Evolutionary conservation across 2,113 vertebrate species (phyloP).

Genomic region (Lota lota): DNA sequence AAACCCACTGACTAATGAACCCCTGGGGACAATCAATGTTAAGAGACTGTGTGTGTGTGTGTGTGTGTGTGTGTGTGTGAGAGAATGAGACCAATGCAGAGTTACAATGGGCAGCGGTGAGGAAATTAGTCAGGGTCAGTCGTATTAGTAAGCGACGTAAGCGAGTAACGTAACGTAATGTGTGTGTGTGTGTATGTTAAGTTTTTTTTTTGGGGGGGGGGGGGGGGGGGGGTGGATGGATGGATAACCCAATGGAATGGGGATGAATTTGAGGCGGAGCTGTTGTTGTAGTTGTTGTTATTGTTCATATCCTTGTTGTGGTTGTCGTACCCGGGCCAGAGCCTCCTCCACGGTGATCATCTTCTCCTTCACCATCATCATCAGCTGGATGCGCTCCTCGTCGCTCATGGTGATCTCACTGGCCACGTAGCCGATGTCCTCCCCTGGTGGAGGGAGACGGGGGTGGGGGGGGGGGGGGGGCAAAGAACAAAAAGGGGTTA

Average conservation of each 20-base stretch:
- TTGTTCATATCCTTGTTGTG: too few relatives aligned
- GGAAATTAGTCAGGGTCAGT: conserved; percentile 65
- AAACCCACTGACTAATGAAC: conserved; percentile 30
- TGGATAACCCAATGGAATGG: not conserved
- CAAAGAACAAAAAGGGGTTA: too few relatives aligned
- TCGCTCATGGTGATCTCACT: conserved; percentile 99
- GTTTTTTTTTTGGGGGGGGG: too few relatives aligned
- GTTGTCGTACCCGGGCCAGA: conserved; percentile 85
- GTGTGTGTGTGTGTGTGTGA: conserved; percentile 12
- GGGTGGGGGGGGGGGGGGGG: too few relatives aligned
- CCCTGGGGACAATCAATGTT: conserved; percentile 14
- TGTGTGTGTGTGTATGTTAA: conserved; percentile 5
- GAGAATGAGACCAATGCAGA: conserved; percentile 22
- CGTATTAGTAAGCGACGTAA: conserved; percentile 64
- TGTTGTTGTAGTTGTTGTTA: not conserved
- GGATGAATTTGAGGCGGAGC: not conserved
- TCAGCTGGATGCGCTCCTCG: conserved; percentile 94
- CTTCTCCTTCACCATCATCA: conserved; percentile 99
- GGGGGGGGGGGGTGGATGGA: not conserved
- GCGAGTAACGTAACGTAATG: conserved; percentile 6
- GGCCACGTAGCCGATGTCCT: conserved; percentile 94
- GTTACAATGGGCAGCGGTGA: conserved; percentile 26
- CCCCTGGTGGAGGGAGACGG: conserved; percentile 63
- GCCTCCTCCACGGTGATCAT: conserved; percentile 99
- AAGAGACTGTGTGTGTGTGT: conserved; percentile 23